A percentile compares a stretch with the other conserved stretches of the same genome.
phyloP scores from a whole-genome alignment of 2,797 vertebrate genomes.

The Gymnothorax reevesii region DNA sequence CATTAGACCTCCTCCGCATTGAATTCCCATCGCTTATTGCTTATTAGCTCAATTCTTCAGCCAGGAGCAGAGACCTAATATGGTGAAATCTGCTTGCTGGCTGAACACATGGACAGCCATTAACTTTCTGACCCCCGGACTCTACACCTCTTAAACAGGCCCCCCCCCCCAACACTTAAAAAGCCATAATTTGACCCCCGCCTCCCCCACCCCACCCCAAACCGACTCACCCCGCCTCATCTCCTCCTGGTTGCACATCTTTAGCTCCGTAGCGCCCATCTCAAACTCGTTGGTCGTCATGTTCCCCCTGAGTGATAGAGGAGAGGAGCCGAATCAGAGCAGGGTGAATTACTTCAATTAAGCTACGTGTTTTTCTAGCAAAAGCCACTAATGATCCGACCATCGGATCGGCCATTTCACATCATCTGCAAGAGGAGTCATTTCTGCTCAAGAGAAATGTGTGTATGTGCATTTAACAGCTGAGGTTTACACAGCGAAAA shows the following conservation, averaged over 20 bases:
- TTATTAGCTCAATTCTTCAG: no score
- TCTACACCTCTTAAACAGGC: neutral
- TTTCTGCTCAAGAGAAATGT: neutral
- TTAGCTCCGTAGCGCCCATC: constrained; percentile 70
- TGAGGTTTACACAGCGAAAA: no score
- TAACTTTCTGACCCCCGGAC: no score
- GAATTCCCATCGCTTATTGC: no score
- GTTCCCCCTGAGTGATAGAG: constrained; percentile 72
- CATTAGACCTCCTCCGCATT: no score
- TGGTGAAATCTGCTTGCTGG: no score
- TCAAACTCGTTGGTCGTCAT: constrained; percentile 77
- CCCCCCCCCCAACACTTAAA: neutral
- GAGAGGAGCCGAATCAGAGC: neutral
- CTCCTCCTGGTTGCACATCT: constrained; percentile 72
- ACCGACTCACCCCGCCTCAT: constrained; percentile 74
- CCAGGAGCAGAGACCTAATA: no score
- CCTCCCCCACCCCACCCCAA: neutral
- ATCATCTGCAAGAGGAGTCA: neutral
- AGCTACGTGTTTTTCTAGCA: neutral
- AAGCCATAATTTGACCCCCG: neutral
- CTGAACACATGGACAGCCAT: no score
- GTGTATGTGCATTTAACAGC: neutral
- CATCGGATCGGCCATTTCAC: neutral
- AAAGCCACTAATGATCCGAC: neutral
- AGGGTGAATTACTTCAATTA: neutral